Conservation (phyloP, 2,113 vertebrate genomes). For the Phaetusa simplex region DNA sequence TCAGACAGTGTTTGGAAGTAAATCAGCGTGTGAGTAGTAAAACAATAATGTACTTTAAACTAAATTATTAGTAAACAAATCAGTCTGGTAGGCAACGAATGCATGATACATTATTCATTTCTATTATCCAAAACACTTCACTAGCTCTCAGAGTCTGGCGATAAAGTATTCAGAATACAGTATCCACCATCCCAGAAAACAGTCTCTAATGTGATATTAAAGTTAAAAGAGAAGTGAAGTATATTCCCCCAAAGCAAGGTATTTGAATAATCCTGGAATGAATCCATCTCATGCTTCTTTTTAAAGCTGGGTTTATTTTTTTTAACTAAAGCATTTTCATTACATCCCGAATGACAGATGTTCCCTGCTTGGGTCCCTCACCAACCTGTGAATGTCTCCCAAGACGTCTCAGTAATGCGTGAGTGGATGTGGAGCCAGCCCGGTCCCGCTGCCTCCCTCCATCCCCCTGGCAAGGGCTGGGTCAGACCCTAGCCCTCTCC, state of each 20-base stretch:
- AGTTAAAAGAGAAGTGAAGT: conserved; percentile 68
- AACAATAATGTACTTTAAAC: conserved; percentile 69
- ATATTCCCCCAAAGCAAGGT: conserved; percentile 60
- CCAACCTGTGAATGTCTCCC: neutral
- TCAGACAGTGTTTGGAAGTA: conserved; percentile 43
- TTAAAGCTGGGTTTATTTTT: neutral
- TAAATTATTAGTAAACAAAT: conserved; percentile 72
- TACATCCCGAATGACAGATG: neutral
- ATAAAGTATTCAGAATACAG: conserved; percentile 60
- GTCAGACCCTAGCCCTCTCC: neutral
- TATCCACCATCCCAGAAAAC: conserved; percentile 24
- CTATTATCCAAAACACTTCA: conserved; percentile 61
- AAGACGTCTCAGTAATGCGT: accelerated
- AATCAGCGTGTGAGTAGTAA: conserved; percentile 59
- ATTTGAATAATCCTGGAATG: conserved; percentile 58
- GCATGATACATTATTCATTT: conserved; percentile 67
- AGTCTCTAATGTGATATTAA: conserved; percentile 68
- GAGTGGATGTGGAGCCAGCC: neutral
- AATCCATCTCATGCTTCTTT: conserved; percentile 55
- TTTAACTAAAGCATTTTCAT: neutral
- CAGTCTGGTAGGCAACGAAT: conserved; percentile 56
- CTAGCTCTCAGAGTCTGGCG: conserved; percentile 24
- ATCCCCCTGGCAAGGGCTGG: neutral
- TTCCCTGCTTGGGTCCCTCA: neutral
- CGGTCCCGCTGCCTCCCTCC: neutral